Base-by-base conservation (phyloP, 1,140 invertebrate species). In the Telenomus remus region DNA sequence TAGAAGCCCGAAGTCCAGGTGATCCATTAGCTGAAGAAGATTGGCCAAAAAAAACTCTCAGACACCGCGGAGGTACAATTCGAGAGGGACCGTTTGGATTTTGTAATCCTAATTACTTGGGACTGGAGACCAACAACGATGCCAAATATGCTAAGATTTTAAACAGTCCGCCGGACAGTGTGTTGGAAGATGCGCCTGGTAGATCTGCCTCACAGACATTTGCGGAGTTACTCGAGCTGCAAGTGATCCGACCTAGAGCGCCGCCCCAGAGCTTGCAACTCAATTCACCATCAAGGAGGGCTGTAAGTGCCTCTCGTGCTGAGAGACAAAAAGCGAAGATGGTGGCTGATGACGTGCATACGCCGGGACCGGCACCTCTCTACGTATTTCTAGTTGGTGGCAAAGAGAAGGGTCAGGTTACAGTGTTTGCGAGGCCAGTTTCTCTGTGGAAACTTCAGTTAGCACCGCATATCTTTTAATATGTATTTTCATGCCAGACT, bases 61-160 rank as follows among this genome's bases (percentile, higher is more conserved):
- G 64, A 57, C 78, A 65, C 61, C 78, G 59, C 15, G 83, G 43
- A 19, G 85, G 79, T 84, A 89, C 68, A 74, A 89, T 83, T 79
- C 85, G 87, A 54, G 83, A 90, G 10, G 89, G 89, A 0, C 88
- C 89, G 15, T 91, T 91, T 68, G 92, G 92, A 0, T 93, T 93
- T 76, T 92, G 91, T 60, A 94, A 94, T 81, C 93, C 93, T 0
- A 93, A 94, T 76, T 94, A 94, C 73, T 81, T 93, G 42, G 92
- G 92, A 0, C 88, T 92, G 2, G 92, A 93, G 61, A 60, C 66
- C 10, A 61, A 84, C 88, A 76, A 80, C 83, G 78, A 86, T 66
- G 65, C 81, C 10, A 88, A 89, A 64, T 88, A 87, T 51, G 89
- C 86, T 0, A 89, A 88, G 49, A 79, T 90, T 59, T 78, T 89